These are phyloP conservation scores for Solenopsis fugax DNA, from an alignment of 1,140 invertebrate species.

Conservation along the genomic window DNA sequence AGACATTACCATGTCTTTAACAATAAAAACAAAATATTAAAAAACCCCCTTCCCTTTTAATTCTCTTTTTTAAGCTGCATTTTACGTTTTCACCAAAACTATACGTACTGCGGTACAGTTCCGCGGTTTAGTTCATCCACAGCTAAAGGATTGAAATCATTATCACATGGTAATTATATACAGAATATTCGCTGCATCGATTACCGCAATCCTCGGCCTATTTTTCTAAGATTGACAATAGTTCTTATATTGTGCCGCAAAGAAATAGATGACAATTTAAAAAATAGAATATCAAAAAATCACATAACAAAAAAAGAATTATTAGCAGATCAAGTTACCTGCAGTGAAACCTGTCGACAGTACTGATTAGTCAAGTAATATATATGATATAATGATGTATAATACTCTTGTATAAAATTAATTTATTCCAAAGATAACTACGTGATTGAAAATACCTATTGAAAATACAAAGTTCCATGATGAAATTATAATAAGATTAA, in stretches of 20 bases:
- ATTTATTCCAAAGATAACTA: not conserved
- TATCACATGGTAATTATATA: conserved; percentile 16
- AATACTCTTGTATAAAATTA: not conserved
- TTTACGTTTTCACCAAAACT: too few relatives aligned
- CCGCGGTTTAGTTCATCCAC: too few relatives aligned
- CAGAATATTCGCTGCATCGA: not conserved
- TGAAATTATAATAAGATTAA: not conserved
- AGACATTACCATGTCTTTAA: too few relatives aligned
- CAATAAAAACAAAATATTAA: too few relatives aligned
- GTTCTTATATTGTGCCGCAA: not conserved
- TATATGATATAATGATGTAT: not conserved
- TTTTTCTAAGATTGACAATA: conserved; percentile 4
- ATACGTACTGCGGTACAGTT: too few relatives aligned
- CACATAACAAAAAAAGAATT: not conserved
- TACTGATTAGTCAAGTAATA: not conserved
- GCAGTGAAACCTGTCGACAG: not conserved
- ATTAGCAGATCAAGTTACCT: not conserved
- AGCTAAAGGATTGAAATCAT: not conserved
- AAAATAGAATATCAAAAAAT: not conserved
- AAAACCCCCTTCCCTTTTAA: too few relatives aligned
- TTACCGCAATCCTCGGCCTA: not conserved
- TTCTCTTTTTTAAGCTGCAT: too few relatives aligned
- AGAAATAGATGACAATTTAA: conserved; percentile 10
- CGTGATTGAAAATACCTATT: not conserved
- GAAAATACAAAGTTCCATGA: not conserved